Evolutionary conservation across 2,888 invertebrate species (phyloP), one percentile per base, ranked within the genome.

Genomic region (Polylopha cassiicola): DNA sequence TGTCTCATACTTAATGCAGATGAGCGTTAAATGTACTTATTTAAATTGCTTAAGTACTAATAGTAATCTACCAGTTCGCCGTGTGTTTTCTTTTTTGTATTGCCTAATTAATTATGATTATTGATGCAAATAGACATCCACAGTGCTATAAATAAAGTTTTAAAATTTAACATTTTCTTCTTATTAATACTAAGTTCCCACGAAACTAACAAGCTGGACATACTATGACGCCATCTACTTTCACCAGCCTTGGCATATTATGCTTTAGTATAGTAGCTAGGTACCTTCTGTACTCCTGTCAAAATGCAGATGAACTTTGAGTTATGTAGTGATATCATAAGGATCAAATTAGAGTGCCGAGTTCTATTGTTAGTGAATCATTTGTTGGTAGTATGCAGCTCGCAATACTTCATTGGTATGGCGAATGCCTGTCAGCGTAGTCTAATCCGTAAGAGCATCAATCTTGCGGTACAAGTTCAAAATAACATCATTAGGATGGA

Each of bases 221-320:
- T 4, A 11, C 5, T 17, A 51, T 73, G 72, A 73, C 66, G 64
- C 65, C 67, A 67, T 69, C 56, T 51, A 73, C 82, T 84, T 84
- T 84, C 82, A 70, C 81, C 65, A 74, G 79, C 82, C 82, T 81
- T 81, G 73, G 66, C 67, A 34, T 23, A 23, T 29, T 33, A 11
- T 6, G 18, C 7, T 28, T 14, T 28, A n/a, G n/a, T n/a, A n/a
- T n/a, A n/a, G 18, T 20, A 33, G 34, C 9, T 33, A 32, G 15
- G 4, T 8, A 16, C 18, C n/a, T n/a, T n/a, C n/a, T 13, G n/a
- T 7, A 23, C 28, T 39, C 18, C 33, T 23, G 33, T 29, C 15
- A 29, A 29, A 18, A 29, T 34, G 33, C 18, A 34, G 29, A 39
- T 33, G 10, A 9, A 33, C 5, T 22, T 17, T 28, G 18, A 18